Conservation (phyloP, 2,113 vertebrate genomes). For the Sus scrofa region DNA sequence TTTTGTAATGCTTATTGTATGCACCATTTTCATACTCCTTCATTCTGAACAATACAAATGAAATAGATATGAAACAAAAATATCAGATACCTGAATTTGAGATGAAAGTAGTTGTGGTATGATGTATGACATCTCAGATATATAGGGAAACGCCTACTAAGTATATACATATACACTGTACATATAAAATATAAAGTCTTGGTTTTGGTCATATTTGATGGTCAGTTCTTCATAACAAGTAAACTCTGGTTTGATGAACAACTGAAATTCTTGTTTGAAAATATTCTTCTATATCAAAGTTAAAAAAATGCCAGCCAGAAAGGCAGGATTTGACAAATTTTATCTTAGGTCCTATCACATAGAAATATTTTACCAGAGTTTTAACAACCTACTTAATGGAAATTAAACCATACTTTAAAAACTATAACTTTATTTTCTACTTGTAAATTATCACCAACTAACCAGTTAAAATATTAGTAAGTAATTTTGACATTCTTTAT, state of each 20-base stretch:
- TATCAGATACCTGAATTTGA: not conserved
- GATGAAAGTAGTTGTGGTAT: not conserved
- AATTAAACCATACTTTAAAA: slow-evolving; percentile 1
- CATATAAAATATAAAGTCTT: too few relatives aligned
- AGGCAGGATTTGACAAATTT: not conserved
- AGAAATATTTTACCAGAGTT: not conserved
- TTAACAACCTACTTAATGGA: not conserved
- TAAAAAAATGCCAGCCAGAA: not conserved
- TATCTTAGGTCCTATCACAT: slow-evolving; percentile 4
- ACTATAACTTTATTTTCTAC: not conserved
- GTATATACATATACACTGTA: not conserved
- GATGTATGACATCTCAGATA: not conserved
- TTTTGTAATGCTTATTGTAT: not conserved
- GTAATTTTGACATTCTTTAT: not conserved
- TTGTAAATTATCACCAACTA: slow-evolving; percentile 11
- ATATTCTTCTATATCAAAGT: not conserved
- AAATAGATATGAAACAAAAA: not conserved
- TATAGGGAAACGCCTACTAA: not conserved
- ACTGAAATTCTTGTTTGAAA: slow-evolving; percentile 42
- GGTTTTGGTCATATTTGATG: not conserved
- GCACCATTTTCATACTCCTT: not conserved
- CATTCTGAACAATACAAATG: not conserved
- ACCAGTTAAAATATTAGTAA: not conserved
- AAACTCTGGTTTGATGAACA: not conserved
- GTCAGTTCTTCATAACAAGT: not conserved